Evolutionary conservation across 2,888 invertebrate genomes (phyloP).

Genomic region (Miltochrista miniata): DNA sequence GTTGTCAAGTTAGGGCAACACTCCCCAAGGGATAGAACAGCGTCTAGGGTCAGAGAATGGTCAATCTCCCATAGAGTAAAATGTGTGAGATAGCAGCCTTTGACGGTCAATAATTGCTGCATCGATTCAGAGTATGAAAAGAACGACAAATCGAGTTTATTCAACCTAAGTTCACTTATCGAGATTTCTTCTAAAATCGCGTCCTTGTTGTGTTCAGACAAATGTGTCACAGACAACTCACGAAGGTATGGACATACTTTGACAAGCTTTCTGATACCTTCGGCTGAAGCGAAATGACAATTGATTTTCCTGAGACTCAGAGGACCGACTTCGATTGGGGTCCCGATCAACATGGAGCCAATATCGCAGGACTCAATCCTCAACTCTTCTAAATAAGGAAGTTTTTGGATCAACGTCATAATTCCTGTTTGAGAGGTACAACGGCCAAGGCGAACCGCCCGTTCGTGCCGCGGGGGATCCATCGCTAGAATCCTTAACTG

Average conservation of each 20-base stretch:
- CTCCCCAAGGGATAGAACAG: conserved; percentile 63
- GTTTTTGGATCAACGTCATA: conserved; percentile 64
- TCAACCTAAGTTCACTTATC: conserved; percentile 62
- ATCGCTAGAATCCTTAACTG: conserved; percentile 68
- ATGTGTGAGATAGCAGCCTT: conserved; percentile 72
- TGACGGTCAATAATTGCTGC: conserved; percentile 62
- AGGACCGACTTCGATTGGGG: conserved; percentile 62
- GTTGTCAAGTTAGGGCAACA: conserved; percentile 70
- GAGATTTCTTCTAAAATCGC: conserved; percentile 70
- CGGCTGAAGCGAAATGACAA: conserved; percentile 74
- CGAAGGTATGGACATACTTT: conserved; percentile 71
- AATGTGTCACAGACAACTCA: conserved; percentile 73
- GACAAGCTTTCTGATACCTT: conserved; percentile 68
- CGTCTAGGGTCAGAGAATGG: conserved; percentile 66
- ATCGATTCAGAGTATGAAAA: conserved; percentile 71
- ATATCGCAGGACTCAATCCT: conserved; percentile 79
- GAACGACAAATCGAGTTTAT: conserved; percentile 71
- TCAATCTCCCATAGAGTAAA: conserved; percentile 78
- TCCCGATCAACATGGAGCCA: conserved; percentile 72
- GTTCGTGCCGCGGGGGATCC: conserved; percentile 77
- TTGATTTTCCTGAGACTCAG: conserved; percentile 73
- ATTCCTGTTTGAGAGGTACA: conserved; percentile 77
- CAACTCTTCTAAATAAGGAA: conserved; percentile 73
- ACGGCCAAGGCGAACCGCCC: conserved; percentile 67
- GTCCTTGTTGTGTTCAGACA: conserved; percentile 72